These are phyloP conservation scores for Meriones unguiculatus DNA, from an alignment of 2,113 vertebrate genomes.

Conservation along the genomic window DNA sequence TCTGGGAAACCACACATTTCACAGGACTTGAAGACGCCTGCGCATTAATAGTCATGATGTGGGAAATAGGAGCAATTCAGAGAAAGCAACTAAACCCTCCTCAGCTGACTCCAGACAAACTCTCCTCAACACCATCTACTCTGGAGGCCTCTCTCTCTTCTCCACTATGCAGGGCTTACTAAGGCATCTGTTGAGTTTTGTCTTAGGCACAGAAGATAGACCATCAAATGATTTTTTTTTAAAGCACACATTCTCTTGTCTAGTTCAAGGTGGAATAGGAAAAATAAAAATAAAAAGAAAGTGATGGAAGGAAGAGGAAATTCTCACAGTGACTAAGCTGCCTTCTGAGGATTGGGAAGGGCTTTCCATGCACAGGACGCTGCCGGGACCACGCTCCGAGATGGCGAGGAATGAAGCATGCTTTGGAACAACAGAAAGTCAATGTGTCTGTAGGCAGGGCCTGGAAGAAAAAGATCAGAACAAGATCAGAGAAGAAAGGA, in stretches of 20 bases:
- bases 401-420: neutral
- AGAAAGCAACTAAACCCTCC: neutral
- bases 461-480: conserved; percentile 10
- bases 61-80: neutral
- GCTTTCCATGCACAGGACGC: neutral
- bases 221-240: neutral
- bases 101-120: neutral
- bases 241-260: neutral
- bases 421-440: neutral
- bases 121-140: neutral
- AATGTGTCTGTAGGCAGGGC: neutral
- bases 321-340: neutral
- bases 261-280: conserved; percentile 6
- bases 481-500: conserved; percentile 23
- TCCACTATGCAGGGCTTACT: neutral
- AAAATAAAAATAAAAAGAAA: neutral
- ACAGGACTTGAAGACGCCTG: conserved; percentile 3
- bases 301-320: neutral
- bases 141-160: neutral
- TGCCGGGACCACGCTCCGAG: neutral
- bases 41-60: neutral
- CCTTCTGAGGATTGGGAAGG: neutral
- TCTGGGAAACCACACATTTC: neutral
- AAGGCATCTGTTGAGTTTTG: neutral
- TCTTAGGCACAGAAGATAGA: neutral